Percentiles rank a stretch among this genome's conserved stretches.
Conservation (phyloP, 2,797 vertebrate genomes). For the Hyperoplus immaculatus region DNA sequence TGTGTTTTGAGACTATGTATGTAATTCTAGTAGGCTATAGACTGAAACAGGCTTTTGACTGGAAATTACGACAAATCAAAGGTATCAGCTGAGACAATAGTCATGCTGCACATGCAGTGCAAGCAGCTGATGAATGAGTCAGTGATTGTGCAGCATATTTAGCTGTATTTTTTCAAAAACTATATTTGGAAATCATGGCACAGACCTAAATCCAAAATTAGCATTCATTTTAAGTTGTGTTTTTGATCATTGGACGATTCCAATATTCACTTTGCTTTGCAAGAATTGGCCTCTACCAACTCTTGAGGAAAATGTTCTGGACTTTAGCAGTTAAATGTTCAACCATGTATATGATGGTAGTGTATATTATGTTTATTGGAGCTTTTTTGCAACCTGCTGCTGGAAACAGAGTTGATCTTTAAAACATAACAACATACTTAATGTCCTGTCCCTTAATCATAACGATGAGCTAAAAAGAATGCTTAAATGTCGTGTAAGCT, state of each 20-base stretch:
- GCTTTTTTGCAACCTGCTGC: not conserved
- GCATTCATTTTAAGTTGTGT: not conserved
- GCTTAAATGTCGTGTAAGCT: not conserved
- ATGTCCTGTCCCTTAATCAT: not conserved
- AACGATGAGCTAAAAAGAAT: slow-evolving; percentile 2
- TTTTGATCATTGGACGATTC: not conserved
- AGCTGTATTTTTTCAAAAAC: not conserved
- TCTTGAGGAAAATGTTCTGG: not conserved
- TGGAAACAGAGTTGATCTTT: not conserved
- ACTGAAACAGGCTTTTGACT: slow-evolving; percentile 21
- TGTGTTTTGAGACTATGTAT: slow-evolving; percentile 20
- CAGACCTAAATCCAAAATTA: not conserved
- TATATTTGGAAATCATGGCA: not conserved
- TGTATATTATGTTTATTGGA: not conserved
- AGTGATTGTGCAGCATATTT: not conserved
- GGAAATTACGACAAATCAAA: slow-evolving; percentile 9
- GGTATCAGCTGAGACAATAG: not conserved
- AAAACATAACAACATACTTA: not conserved
- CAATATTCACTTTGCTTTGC: not conserved
- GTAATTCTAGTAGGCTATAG: slow-evolving; percentile 14
- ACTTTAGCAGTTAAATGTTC: not conserved
- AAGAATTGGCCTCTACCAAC: not conserved
- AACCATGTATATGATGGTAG: not conserved
- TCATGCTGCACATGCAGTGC: not conserved
- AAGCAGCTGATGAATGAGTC: not conserved